Conservation (phyloP, 2,888 invertebrate species). For the Philereme vetulata region DNA sequence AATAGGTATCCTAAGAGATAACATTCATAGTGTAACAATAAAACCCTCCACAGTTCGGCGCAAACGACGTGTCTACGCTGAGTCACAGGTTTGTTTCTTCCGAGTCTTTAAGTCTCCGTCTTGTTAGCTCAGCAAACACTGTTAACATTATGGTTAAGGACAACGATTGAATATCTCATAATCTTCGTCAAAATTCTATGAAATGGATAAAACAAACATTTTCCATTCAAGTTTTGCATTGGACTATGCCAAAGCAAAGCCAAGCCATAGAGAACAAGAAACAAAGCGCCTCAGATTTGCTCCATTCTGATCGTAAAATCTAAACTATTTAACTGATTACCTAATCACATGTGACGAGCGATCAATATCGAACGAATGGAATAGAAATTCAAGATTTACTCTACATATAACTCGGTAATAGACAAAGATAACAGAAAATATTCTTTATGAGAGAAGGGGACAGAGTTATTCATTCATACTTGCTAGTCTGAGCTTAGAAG, state of each 20-base stretch:
- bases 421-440: background rate
- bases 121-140: constrained; percentile 51
- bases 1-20: constrained; percentile 24
- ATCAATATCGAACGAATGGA: too few species aligned
- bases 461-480: constrained; percentile 53
- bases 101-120: constrained; percentile 27
- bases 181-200: constrained; percentile 29
- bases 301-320: too few species aligned
- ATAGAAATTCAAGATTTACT: too few species aligned
- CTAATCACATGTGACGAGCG: too few species aligned
- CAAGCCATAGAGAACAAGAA: too few species aligned
- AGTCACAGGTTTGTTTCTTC: constrained; percentile 32
- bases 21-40: constrained; percentile 31
- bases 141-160: constrained; percentile 36
- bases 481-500: constrained; percentile 38
- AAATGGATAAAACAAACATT: constrained; percentile 14
- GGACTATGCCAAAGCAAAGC: background rate
- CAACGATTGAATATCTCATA: constrained; percentile 24
- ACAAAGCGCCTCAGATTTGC: too few species aligned
- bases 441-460: constrained; percentile 22
- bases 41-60: constrained; percentile 12
- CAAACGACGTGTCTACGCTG: constrained; percentile 20
- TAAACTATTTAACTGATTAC: too few species aligned
- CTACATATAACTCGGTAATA: background rate
- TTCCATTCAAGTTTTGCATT: constrained; percentile 9